Conservation (phyloP, 1,140 invertebrate species). For the Drosophila lacteicornis region DNA sequence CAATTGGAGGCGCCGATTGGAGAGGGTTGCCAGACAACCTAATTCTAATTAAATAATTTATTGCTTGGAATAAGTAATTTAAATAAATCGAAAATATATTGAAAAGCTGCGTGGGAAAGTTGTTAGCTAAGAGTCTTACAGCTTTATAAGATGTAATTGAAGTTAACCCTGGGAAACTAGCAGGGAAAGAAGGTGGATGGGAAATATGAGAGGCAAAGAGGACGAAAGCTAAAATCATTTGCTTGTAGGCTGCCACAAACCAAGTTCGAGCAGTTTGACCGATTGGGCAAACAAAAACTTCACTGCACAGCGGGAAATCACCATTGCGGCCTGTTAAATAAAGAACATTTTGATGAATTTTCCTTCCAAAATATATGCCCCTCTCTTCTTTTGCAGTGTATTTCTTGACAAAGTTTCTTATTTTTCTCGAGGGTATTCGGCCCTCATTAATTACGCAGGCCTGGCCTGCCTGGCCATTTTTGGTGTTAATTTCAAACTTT, state of each 20-base stretch:
- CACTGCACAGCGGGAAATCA: slow-evolving; percentile 30
- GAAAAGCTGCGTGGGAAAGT: slow-evolving; percentile 46
- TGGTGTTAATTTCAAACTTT: slow-evolving; percentile 83
- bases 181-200: neutral
- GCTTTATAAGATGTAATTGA: slow-evolving; percentile 44
- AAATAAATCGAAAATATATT: slow-evolving; percentile 62
- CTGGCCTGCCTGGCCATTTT: slow-evolving; percentile 37
- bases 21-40: slow-evolving; percentile 54
- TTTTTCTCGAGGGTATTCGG: slow-evolving; percentile 59
- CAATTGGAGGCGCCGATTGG: slow-evolving; percentile 64
- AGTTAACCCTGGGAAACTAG: slow-evolving; percentile 42
- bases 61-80: slow-evolving; percentile 28
- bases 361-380: neutral
- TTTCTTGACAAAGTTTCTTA: slow-evolving; percentile 61
- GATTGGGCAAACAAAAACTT: slow-evolving; percentile 71
- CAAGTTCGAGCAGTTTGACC: slow-evolving; percentile 63
- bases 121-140: slow-evolving; percentile 19
- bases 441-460: slow-evolving; percentile 79
- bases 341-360: neutral
- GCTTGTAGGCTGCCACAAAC: slow-evolving; percentile 69
- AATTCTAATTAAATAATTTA: slow-evolving; percentile 50
- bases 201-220: slow-evolving; percentile 18
- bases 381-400: slow-evolving; percentile 17
- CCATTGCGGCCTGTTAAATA: neutral
- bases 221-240: slow-evolving; percentile 69